Percentiles rank a stretch among this genome's conserved stretches.
Conservation (phyloP, 1,140 invertebrate genomes). For the Halotydeus destructor region DNA sequence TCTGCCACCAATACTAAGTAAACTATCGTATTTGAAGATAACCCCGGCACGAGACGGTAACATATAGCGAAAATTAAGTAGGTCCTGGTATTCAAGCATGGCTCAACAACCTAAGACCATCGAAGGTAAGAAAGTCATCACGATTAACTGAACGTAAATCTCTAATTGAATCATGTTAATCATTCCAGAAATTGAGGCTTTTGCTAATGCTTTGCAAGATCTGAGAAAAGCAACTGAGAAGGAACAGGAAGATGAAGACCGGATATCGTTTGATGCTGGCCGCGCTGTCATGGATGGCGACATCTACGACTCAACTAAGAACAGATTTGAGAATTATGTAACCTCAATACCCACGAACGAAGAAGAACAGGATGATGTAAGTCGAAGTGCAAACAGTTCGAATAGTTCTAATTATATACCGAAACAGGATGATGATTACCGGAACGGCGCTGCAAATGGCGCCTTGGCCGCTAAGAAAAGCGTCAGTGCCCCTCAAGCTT, state of each 20-base stretch:
- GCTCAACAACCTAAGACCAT: too few species aligned
- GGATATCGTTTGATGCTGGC: constrained; percentile 11
- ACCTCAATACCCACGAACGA: constrained; percentile 87
- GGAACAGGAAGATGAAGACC: constrained; percentile 24
- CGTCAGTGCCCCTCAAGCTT: constrained; percentile 48
- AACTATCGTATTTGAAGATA: too few species aligned
- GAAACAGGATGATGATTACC: constrained; percentile 61
- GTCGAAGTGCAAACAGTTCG: constrained; percentile 16
- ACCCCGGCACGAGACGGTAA: too few species aligned
- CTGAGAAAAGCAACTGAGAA: constrained; percentile 46
- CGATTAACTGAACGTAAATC: too few species aligned
- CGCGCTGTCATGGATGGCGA: constrained; percentile 57
- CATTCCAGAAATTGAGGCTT: constrained; percentile 85
- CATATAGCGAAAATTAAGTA: too few species aligned
- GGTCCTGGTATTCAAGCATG: too few species aligned
- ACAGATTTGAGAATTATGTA: constrained; percentile 78
- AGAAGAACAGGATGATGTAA: constrained; percentile 45
- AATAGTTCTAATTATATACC: constrained; percentile 11
- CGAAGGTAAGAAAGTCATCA: too few species aligned
- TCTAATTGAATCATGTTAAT: too few species aligned
- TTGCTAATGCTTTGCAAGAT: constrained; percentile 68
- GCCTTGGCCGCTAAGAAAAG: constrained; percentile 43
- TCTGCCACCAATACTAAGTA: too few species aligned
- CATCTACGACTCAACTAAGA: constrained; percentile 55
- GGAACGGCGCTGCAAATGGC: constrained; percentile 37